Base-by-base conservation (phyloP, 2,888 invertebrate genomes). In the Thereva nobilitata region DNA sequence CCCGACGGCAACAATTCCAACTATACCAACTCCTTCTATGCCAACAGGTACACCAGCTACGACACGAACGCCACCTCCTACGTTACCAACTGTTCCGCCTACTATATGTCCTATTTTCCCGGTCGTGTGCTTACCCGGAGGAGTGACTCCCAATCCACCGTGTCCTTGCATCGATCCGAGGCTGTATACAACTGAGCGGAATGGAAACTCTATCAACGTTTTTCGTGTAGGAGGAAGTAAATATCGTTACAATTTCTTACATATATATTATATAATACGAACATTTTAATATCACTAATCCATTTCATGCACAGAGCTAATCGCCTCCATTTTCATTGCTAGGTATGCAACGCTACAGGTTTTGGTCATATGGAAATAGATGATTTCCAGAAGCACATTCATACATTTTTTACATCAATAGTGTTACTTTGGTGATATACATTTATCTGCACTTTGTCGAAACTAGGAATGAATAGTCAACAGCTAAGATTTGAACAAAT, bases 111-210 rank as follows among this genome's bases (percentile, higher is more conserved):
- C 77, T 3, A 10, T 73, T 0, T 71, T 71, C 50, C 80, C 80
- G 3, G 71, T 77, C 42, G 73, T 76, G 7, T 80, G 80, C 41
- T 71, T 78, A 41, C 71, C 77, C 0, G 76, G 76, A 2, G 78
- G 79, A 4, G 68, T 71, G 9, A 72, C 74, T 7, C 79, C 80
- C 0, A 69, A 77, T 52, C 73, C 77, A 3, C 72, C 76, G 64
- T 81, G 80, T 45, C 79, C 80, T 12, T 81, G 81, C 68, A 79
- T 80, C 37, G 80, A 81, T 75, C 79, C 81, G 0, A 72, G 79
- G 4, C 35, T 41, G 4, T 50, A 61, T 34, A 40, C 50, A 6
- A 41, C 50, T 40, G 10, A 23, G 2, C 23, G 23, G 23, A 23
- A 35, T 34, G 23, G 23, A 23, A 35, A 35, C 34, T 12, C 12